A percentile compares a stretch with the other conserved stretches of the same genome.
Conservation (phyloP, 2,888 invertebrate genomes). For the Pachydiplax longipennis region DNA sequence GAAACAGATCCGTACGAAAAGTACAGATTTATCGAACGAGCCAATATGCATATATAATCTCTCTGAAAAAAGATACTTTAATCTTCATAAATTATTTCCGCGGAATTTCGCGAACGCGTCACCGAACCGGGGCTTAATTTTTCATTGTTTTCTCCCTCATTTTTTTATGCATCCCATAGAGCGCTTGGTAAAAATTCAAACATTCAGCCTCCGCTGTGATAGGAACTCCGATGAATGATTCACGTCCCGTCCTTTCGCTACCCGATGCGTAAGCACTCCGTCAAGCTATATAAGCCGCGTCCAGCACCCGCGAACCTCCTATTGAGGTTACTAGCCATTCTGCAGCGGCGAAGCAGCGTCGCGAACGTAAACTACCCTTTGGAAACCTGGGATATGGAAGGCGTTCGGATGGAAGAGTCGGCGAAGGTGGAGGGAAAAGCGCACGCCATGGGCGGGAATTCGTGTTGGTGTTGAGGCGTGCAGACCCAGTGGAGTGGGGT, state of each 20-base stretch:
- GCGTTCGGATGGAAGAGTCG: not conserved
- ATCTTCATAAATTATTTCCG: not conserved
- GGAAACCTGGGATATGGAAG: not conserved
- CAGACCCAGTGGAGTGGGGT: not conserved
- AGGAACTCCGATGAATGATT: not conserved
- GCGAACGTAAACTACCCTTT: not conserved
- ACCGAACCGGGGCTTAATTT: not conserved
- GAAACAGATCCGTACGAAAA: too few relatives aligned
- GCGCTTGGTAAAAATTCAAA: not conserved
- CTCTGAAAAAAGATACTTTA: not conserved
- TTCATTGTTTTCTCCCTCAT: not conserved
- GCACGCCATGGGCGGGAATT: not conserved
- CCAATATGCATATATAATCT: too few relatives aligned
- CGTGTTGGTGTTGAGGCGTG: not conserved
- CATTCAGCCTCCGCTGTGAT: not conserved
- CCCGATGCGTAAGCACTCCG: not conserved
- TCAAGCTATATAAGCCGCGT: not conserved
- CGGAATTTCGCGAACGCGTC: not conserved
- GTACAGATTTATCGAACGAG: too few relatives aligned
- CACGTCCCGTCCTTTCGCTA: not conserved
- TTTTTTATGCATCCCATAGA: not conserved
- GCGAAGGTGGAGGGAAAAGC: not conserved
- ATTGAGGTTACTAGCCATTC: conserved; percentile 13
- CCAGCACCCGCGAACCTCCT: not conserved
- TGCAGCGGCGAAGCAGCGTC: not conserved